Conservation (phyloP, 2,113 vertebrate genomes). For the Brachirus orientalis region DNA sequence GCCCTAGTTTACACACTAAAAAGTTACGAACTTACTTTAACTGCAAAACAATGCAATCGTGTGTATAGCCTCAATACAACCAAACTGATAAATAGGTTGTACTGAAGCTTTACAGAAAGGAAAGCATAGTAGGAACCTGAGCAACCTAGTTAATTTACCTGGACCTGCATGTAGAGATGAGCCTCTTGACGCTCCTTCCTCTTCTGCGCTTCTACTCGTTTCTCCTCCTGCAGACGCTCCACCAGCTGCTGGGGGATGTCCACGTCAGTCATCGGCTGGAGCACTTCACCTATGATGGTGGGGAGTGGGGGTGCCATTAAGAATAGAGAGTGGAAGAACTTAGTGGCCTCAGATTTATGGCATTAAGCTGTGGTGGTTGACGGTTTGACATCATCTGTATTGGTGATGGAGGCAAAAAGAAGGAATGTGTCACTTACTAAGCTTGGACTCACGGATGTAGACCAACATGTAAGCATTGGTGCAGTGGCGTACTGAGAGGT, state of each 20-base stretch:
- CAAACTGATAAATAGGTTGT: too few species aligned
- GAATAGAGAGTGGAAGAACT: not conserved
- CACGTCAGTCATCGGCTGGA: constrained; percentile 94
- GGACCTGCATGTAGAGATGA: constrained; percentile 99
- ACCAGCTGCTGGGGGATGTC: constrained; percentile 98
- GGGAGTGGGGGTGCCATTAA: not conserved
- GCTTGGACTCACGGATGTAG: constrained; percentile 96
- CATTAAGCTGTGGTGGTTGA: too few species aligned
- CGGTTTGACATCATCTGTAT: not conserved
- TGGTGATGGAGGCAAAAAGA: not conserved
- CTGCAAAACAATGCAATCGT: too few species aligned
- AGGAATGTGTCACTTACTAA: constrained; percentile 84
- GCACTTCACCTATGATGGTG: constrained; percentile 87
- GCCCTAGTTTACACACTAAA: too few species aligned
- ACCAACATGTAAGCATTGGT: constrained; percentile 99
- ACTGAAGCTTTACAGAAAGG: too few species aligned
- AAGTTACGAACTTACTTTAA: too few species aligned
- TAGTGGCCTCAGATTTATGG: too few species aligned
- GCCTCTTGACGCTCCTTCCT: constrained; percentile 98
- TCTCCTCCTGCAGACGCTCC: constrained; percentile 97
- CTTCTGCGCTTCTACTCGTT: constrained; percentile 98
- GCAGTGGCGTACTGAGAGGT: constrained; percentile 97
- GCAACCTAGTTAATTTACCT: constrained; percentile 88
- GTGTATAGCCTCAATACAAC: too few species aligned
- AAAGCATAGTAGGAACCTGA: too few species aligned